Evolutionary conservation across 2,113 vertebrate genomes (phyloP), one percentile per base, ranked within the genome.

Genomic region (Prietella phreatophila): DNA sequence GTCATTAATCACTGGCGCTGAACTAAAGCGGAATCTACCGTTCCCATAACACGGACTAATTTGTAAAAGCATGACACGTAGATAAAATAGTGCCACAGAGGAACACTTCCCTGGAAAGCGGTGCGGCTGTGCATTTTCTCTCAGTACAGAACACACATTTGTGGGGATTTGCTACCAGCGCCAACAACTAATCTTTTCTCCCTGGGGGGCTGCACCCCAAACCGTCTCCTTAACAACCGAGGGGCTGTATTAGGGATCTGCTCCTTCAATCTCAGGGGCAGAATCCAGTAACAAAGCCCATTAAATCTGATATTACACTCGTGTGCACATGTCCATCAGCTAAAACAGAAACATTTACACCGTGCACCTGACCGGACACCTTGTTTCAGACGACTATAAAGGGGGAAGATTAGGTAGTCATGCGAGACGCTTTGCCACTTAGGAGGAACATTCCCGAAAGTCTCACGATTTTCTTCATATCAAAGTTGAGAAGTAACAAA

Each of bases 211-310:
- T 85, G 30, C 47, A 84, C 80, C 69, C 60, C 76, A 30, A 76
- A 86, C 58, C 17, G 60, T 85, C 79, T 76, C 63, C 86, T 76
- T 82, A 87, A 87, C 86, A 83, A 87, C 86, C 39, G 1, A 63
- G 81, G 69, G 86, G 86, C 39, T 61, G 81, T 33, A 20, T 36
- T 19, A 50, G 86, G 86, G 69, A 87, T 50, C 67, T 33, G 53
- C 86, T 36, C 36, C 33, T 22, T 79, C 36, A 33, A 55, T 84
- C 33, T 79, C 33, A 83, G 1, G 27, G 1, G 1, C 19, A 30
- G 55, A 89, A 58, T 47, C 39, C 0, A 50, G 25, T 5, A 82
- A 75, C 7, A 85, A 78, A 84, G 14, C 6, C 2, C 25, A 69
- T 14, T 33, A 79, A 14, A 47, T 33, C 15, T 10, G 10, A 22